Conservation (phyloP, 1,140 invertebrate genomes). For the Neelides sp. region DNA sequence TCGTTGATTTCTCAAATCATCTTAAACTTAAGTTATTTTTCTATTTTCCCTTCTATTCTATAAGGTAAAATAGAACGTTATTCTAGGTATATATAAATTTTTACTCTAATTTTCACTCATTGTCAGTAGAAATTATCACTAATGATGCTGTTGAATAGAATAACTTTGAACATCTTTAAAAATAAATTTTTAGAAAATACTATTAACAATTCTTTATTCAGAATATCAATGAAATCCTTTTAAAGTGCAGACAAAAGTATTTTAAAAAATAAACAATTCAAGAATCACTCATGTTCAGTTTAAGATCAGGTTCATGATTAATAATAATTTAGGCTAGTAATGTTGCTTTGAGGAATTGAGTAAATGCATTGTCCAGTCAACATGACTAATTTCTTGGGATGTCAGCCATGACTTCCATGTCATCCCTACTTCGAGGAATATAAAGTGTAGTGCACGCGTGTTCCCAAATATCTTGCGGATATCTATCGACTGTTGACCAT, state of each 20-base stretch:
- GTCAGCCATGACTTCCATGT: slow-evolving; percentile 42
- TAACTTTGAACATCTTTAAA: neutral
- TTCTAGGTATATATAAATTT: no score
- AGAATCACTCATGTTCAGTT: slow-evolving; percentile 1
- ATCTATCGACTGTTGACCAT: slow-evolving; percentile 48
- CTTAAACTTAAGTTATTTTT: no score
- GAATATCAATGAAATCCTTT: neutral
- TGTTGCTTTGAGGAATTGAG: neutral
- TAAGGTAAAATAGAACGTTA: no score
- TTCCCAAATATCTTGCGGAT: slow-evolving; percentile 55
- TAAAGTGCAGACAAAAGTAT: neutral
- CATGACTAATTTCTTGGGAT: slow-evolving; percentile 11
- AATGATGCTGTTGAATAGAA: neutral
- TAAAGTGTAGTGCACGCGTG: slow-evolving; percentile 51
- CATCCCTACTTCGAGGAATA: slow-evolving; percentile 48
- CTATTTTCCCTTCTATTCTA: no score
- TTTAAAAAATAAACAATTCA: no score
- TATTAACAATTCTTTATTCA: no score
- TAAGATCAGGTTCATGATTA: no score
- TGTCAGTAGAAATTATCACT: no score
- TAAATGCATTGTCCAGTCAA: neutral
- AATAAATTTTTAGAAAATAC: neutral
- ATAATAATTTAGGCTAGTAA: neutral
- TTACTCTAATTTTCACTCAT: no score
- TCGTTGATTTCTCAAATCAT: no score